phyloP scores from a whole-genome alignment of 2,888 invertebrate species.

The Microctonus brassicae region DNA sequence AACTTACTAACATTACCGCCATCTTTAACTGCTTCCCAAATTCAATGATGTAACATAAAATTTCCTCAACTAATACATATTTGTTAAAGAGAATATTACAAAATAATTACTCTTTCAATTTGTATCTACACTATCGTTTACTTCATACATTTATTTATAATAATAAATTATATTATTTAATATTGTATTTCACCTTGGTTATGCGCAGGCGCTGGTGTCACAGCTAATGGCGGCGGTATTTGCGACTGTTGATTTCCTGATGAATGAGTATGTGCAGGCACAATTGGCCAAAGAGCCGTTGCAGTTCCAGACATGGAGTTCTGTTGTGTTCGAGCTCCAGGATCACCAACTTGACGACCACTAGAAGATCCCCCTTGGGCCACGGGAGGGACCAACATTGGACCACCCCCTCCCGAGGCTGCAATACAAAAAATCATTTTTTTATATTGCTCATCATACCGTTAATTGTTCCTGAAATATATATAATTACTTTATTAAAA shows the following conservation, averaged over 20 bases:
- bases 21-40: no score
- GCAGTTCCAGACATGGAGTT: constrained; percentile 59
- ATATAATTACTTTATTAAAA: no score
- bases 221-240: constrained; percentile 63
- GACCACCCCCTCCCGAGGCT: constrained; percentile 69
- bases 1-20: no score
- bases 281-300: constrained; percentile 70
- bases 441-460: background rate
- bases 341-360: constrained; percentile 63
- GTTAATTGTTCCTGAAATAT: no score
- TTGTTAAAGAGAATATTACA: no score
- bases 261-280: constrained; percentile 68
- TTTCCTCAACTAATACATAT: no score
- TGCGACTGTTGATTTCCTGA: constrained; percentile 61
- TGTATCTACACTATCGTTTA: no score
- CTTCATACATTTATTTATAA: no score
- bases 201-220: constrained; percentile 64
- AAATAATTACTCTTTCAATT: background rate
- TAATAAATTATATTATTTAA: no score
- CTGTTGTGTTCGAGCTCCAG: constrained; percentile 68
- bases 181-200: constrained; percentile 58
- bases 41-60: no score
- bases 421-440: constrained; percentile 44
- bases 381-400: constrained; percentile 69
- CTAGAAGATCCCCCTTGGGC: constrained; percentile 63